Base-by-base conservation (phyloP, 2,797 vertebrate species). In the Thalassophryne amazonica region DNA sequence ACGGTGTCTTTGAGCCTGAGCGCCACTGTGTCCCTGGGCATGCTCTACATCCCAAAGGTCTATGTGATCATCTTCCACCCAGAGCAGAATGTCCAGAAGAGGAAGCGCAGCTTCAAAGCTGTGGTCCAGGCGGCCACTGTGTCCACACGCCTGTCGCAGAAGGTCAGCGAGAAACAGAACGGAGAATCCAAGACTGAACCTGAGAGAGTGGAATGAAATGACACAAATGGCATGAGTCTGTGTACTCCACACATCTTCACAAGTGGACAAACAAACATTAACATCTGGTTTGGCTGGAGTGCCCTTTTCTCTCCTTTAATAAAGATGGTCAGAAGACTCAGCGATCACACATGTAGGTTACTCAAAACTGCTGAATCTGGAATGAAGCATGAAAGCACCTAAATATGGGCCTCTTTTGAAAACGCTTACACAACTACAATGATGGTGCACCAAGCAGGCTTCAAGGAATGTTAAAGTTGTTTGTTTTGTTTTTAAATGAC, bases 31-130 rank as follows among this genome's bases (percentile, higher is more conserved):
- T 94, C 93, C 16, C 86, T 96, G 4, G 93, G 94, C 37, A 94
- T 96, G 93, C 92, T 96, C 37, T 96, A 95, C 35, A 82, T 93
- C 35, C 94, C 94, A 67, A 96, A 96, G 60, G 91, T 93, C 52
- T 94, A 95, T 4, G 63, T 93, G 78, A 94, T 96, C 83, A 58
- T 94, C 75, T 90, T 93, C 82, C 94, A 93, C 47, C 94, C 94
- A 0, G 94, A 95, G 82, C 93, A 93, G 81, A 96, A 96, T 0
- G 91, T 95, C 36, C 93, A 94, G 84, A 94, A 94, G 75, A 88
- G 94, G 16, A 94, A 95, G 61, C 88, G 93, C 24, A 95, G 93
- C 80, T 90, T 94, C 72, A 95, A 94, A 58, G 72, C 91, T 0
- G 87, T 92, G 23, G 91, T 85, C 30, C 86, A 88, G 1, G 81